Percentiles rank a stretch among this genome's conserved stretches.
phyloP scores from a whole-genome alignment of 2,797 vertebrate genomes.

The Melopsittacus undulatus region DNA sequence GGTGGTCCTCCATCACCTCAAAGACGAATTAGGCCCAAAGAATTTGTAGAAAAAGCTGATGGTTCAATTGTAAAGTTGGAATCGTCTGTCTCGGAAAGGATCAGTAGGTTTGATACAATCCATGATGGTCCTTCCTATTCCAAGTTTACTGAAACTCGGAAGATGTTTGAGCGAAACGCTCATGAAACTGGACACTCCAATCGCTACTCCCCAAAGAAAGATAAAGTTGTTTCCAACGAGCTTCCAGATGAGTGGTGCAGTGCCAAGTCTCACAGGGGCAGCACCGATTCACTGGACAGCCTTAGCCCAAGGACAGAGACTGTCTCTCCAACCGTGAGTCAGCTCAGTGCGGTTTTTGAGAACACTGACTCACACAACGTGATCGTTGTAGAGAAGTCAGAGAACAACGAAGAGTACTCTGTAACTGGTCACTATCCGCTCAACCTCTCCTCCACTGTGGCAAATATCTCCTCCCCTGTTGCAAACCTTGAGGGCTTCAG shows the following conservation, averaged over 20 bases:
- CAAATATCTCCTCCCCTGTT: conserved; percentile 62
- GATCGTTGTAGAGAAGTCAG: conserved; percentile 72
- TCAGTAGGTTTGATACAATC: conserved; percentile 81
- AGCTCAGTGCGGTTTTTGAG: conserved; percentile 96
- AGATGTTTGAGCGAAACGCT: conserved; percentile 91
- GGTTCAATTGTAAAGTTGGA: conserved; percentile 87
- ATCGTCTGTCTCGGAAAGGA: conserved; percentile 80
- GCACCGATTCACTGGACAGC: conserved; percentile 94
- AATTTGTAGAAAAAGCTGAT: conserved; percentile 90
- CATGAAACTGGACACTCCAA: conserved; percentile 85
- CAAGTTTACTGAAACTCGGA: conserved; percentile 95
- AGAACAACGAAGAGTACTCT: conserved; percentile 83
- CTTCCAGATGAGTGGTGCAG: conserved; percentile 90
- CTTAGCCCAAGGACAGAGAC: conserved; percentile 95
- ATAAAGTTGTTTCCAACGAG: conserved; percentile 86
- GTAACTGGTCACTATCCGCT: conserved; percentile 80
- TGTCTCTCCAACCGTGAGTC: conserved; percentile 94
- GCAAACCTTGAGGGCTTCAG: conserved; percentile 78
- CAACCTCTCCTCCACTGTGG: conserved; percentile 71
- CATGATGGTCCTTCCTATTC: conserved; percentile 80
- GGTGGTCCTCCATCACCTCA: conserved; percentile 84
- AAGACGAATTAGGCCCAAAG: conserved; percentile 87
- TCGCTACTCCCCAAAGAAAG: conserved; percentile 88
- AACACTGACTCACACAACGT: conserved; percentile 81
- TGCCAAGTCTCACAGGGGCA: conserved; percentile 90